These are phyloP conservation scores for Catalaphyllia jardinei DNA, from an alignment of 64 coral and sea anemone genomes.

Conservation along the genomic window DNA sequence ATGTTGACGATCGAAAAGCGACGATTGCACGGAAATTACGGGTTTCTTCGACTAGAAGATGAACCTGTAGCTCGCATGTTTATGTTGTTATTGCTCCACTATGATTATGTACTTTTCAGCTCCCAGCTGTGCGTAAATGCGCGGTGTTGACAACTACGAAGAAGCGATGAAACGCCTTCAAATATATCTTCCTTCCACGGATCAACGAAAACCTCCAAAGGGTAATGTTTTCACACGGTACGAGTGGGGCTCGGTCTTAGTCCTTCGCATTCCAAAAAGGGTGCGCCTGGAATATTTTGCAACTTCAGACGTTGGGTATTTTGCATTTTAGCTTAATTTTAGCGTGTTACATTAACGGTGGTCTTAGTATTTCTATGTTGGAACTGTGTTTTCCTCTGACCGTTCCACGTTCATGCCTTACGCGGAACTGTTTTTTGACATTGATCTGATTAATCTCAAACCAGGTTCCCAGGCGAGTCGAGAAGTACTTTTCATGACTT, in stretches of 20 bases:
- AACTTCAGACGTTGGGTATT: too few relatives aligned
- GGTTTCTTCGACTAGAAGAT: background rate
- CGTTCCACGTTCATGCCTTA: too few relatives aligned
- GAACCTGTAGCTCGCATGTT: background rate
- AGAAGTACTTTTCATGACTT: too few relatives aligned
- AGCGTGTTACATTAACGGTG: too few relatives aligned
- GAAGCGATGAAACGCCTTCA: constrained; percentile 6
- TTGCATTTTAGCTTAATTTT: too few relatives aligned
- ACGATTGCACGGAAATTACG: background rate
- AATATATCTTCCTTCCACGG: too few relatives aligned
- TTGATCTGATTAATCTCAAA: too few relatives aligned
- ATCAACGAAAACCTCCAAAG: background rate
- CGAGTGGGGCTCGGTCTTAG: background rate
- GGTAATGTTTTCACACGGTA: background rate
- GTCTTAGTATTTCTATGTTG: too few relatives aligned
- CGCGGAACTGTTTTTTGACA: too few relatives aligned
- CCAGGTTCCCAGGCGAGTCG: too few relatives aligned
- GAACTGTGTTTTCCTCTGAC: too few relatives aligned
- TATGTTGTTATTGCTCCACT: background rate
- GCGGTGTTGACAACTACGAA: constrained; percentile 14
- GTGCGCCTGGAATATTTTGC: background rate
- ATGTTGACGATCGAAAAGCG: background rate
- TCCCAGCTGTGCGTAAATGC: background rate
- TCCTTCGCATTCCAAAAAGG: background rate
- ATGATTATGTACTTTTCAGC: background rate